Evolutionary conservation across 2,888 invertebrate species (phyloP).

Genomic region (Gymnoscelis rufifasciata): DNA sequence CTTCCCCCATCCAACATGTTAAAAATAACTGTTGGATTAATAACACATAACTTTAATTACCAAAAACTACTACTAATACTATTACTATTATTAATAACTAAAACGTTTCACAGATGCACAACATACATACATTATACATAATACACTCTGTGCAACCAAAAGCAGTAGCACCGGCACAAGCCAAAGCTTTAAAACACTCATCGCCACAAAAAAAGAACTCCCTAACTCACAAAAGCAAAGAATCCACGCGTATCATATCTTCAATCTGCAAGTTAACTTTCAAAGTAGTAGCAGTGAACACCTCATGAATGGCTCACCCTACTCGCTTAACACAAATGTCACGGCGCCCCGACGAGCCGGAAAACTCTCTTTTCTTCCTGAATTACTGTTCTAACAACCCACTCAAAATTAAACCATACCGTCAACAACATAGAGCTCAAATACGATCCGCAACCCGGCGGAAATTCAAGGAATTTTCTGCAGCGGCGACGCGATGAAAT

Average conservation of each 20-base stretch:
- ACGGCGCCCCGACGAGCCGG: constrained; percentile 72
- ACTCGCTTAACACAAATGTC: constrained; percentile 77
- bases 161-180: too few relatives aligned
- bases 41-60: too few relatives aligned
- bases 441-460: constrained; percentile 29
- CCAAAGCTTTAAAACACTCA: neutral
- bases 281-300: constrained; percentile 53
- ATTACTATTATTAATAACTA: too few relatives aligned
- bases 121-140: too few relatives aligned
- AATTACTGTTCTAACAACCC: constrained; percentile 50
- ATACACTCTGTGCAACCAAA: too few relatives aligned
- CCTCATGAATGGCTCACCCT: constrained; percentile 68
- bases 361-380: constrained; percentile 79
- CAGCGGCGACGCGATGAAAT: constrained; percentile 38
- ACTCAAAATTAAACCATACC: constrained; percentile 43
- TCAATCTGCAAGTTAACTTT: constrained; percentile 54
- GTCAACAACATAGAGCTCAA: constrained; percentile 36
- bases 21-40: too few relatives aligned
- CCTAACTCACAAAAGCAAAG: constrained; percentile 17
- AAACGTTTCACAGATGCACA: too few relatives aligned
- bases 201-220: constrained; percentile 6
- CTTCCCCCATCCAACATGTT: too few relatives aligned
- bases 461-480: constrained; percentile 75
- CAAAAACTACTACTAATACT: too few relatives aligned
- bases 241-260: constrained; percentile 19